Base-by-base conservation (phyloP, 2,113 vertebrate genomes). In the Stegostoma tigrinum region DNA sequence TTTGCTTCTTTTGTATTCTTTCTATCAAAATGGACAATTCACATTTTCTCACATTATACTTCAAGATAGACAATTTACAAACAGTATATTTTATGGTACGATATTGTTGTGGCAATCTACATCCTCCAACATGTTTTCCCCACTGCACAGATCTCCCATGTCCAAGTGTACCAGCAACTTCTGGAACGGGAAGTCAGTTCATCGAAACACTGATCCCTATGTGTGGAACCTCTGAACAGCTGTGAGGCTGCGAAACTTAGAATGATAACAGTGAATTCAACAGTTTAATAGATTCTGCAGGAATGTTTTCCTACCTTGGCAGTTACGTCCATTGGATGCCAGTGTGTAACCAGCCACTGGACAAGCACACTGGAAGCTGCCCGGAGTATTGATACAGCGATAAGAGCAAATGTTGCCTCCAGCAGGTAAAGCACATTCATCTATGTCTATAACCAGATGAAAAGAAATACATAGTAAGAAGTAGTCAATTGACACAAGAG, bases 381-480 rank as follows among this genome's bases (percentile, higher is more conserved):
- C 99, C 0, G 98, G 98, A 8, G 98, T 96, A 96, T 99, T 99
- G 97, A 98, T 96, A 95, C 99, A 99, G 45, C 98, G 98, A 96
- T 98, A 99, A 21, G 98, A 97, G 96, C 99, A 99, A 96, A 99
- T 99, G 96, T 99, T 99, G 45, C 99, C 99, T 93, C 99, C 99
- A 0, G 98, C 99, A 94, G 99, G 99, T 96, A 99, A 97, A 55
- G 99, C 98, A 21, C 99, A 99, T 96, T 99, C 99, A 66, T 99
- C 99, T 2, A 99, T 99, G 96, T 99, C 99, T 99, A 96, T 72
- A 67, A 72, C 61, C 15, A 96, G 48, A 87, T 30, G 64, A 66
- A 96, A 72, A 72, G 48, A 38, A 70, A 72, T 45, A 72, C 42
- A 52, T 6, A 38, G 7, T 83, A 12, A 38, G 95, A 95, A 61